Evolutionary conservation across 2,113 vertebrate species (phyloP), one percentile per base, ranked within the genome.

Genomic region (Hyla sarda): DNA sequence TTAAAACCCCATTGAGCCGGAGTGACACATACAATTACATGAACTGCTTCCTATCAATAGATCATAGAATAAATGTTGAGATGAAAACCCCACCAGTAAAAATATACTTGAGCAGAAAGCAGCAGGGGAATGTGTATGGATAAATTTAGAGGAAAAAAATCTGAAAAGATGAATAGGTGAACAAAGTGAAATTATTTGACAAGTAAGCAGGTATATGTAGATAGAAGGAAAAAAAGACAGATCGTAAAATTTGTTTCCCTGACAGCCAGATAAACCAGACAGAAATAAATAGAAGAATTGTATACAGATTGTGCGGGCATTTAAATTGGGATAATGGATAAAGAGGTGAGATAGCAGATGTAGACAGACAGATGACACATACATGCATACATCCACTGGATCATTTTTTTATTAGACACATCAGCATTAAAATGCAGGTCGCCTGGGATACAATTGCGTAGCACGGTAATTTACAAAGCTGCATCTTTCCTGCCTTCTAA

Each of bases 111-210:
- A 71, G 34, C 17, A 69, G 1, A 69, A 17, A 19, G 32, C 16
- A 19, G 32, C 16, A 69, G 13, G 16, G 14, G 14, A 69, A 69
- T 16, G 1, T 9, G 16, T 32, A 69, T 23, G 10, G 32, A 37
- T 32, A 41, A 6, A 71, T 21, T 71, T 23, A 37, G 17, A 21
- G 67, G 19, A 2, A 11, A 71, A 37, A 71, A 30, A 41, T 32
- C 14, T 32, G 30, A 41, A 71, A 76, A 76, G n/a, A 76, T 76
- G 74, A 48, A 48, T 76, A 54, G 28, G 30, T 77, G 28, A 21
- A 30, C 8, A 54, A n/a, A 76, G 47, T 32, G 0, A 32, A 77
- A 54, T 77, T 71, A 71, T 37, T 23, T 71, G 67, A 71, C 67
- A 71, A 23, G 67, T 71, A 69, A 30, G 30, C 65, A 69, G 65